Percentiles rank a stretch among this genome's conserved stretches.
These are phyloP conservation scores for Corbicula japonica DNA, from an alignment of 2,888 invertebrate species.

Conservation along the genomic window DNA sequence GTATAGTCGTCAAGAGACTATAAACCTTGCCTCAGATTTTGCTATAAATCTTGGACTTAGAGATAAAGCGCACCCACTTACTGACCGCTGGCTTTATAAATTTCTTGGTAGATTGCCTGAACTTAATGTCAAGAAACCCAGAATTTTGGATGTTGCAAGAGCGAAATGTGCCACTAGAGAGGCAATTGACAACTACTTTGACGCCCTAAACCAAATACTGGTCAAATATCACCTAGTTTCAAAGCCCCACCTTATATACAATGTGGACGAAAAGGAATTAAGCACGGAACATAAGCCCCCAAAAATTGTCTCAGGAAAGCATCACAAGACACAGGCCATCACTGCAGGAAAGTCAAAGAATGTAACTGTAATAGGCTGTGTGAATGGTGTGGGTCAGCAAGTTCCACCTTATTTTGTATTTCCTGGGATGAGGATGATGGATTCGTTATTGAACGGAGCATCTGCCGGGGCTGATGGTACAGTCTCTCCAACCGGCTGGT, in stretches of 20 bases:
- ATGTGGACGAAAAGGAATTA: conserved; percentile 58
- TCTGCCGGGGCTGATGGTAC: conserved; percentile 39
- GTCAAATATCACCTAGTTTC: conserved; percentile 42
- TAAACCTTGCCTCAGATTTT: conserved; percentile 48
- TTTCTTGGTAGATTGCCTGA: conserved; percentile 34
- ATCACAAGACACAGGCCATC: conserved; percentile 36
- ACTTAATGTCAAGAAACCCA: conserved; percentile 24
- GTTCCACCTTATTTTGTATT: conserved; percentile 53
- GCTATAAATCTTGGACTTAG: conserved; percentile 15
- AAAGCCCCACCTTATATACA: conserved; percentile 46
- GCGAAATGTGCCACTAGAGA: conserved; percentile 33
- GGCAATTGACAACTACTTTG: conserved; percentile 39
- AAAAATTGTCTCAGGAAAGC: conserved; percentile 31
- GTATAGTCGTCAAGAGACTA: conserved; percentile 34
- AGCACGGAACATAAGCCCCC: conserved; percentile 44
- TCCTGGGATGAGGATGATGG: conserved; percentile 36
- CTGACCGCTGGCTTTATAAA: conserved; percentile 10
- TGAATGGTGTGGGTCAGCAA: conserved; percentile 42
- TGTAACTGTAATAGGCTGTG: conserved; percentile 37
- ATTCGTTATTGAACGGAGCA: conserved; percentile 33
- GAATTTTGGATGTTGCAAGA: conserved; percentile 32
- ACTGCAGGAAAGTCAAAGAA: conserved; percentile 34
- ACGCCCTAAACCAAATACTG: conserved; percentile 37
- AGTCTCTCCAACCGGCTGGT: conserved; percentile 43
- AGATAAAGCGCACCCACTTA: conserved; percentile 9